Base-by-base conservation (phyloP, 2,888 invertebrate genomes). In the Campoletis raptor region DNA sequence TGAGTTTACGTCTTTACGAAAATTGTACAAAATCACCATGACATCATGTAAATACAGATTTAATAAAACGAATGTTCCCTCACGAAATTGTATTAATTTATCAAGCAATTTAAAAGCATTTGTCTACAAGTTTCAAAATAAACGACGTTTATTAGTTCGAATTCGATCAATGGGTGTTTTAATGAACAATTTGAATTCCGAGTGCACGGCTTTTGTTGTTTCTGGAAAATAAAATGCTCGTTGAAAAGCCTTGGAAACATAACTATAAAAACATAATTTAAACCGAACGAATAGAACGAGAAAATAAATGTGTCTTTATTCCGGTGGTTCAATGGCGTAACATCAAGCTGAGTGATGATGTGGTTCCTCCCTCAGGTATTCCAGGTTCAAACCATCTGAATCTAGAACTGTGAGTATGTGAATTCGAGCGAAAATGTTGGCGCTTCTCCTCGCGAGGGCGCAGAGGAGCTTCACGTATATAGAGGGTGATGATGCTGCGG, bases 401-500 rank as follows among this genome's bases (percentile, higher is more conserved):
- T 30, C 74, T 30, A 48, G 54, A 76, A 64, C 76, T 24, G 64
- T 64, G 78, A 84, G 77, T 61, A 48, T 76, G 64, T 57, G 45
- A 67, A 74, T 66, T 81, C 48, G 37, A 76, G 61, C 77, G 78
- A 82, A 82, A 77, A 72, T 81, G 81, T 86, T 78, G 54, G 42
- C 69, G 83, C 45, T 30, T 74, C 69, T 79, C 77, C 77, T 54
- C 67, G 42, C 15, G 52, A 67, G 69, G 45, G 37, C 21, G 21
- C 24, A 18, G 36, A 36, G 61, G 45, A 48, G 40, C 30, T 70
- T 70, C 30, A 76, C 67, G 73, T 36, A 21, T 45, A 66, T 66
- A 42, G 40, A 48, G 81, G 69, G 69, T 67, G 83, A 76, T 48
- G 72, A 48, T 76, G 57, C 45, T 72, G 76, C 76, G 76, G 57